Evolutionary conservation across 1,140 invertebrate genomes (phyloP), one percentile per base, ranked within the genome.

Genomic region (Plectrocnemia conspersa): DNA sequence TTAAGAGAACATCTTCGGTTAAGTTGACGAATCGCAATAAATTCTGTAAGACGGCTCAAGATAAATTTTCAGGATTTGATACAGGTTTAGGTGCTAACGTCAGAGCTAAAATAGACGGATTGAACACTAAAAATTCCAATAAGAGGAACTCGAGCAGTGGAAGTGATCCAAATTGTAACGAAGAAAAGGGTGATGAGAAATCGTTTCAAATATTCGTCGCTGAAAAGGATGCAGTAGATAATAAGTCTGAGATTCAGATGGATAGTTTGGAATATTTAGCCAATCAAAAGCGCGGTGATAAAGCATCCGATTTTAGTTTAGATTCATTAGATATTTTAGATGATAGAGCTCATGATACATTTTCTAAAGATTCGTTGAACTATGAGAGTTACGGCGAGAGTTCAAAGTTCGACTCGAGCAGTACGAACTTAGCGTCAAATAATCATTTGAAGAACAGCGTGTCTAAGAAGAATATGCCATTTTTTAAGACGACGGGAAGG

Each of bases 151-250:
- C 23, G 13, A 38, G 33, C 25, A 36, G 42, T n/a, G 23, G 18
- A 16, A 10, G 33, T 33, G 24, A 29, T 2, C 19, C 41, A 19
- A 29, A 15, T 16, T 22, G 23, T 4, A 44, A 16, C 13, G 40
- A 52, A 15, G 42, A 50, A 10, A 57, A 61, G 21, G 45, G 38
- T n/a, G 40, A 56, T 25, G 52, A 52, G 19, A 79, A 77, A 48
- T 74, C 73, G 2, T 79, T 81, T 54, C 75, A 80, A 41, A 73
- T 79, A 63, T 80, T 76, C 57, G 75, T 81, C 2, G 69, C 77
- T 29, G 79, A 80, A 63, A 79, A 77, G 59, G 78, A 79, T 21
- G 68, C 76, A 7, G 77, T 75, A n/a, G 75, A 80, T 53, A 80
- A 81, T 58, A 75, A 71, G 63, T 76, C 73, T 35, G 74, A 76